Evolutionary conservation across 2,113 vertebrate species (phyloP), one percentile per base, ranked within the genome.

Genomic region (Illadopsis cleaveri): DNA sequence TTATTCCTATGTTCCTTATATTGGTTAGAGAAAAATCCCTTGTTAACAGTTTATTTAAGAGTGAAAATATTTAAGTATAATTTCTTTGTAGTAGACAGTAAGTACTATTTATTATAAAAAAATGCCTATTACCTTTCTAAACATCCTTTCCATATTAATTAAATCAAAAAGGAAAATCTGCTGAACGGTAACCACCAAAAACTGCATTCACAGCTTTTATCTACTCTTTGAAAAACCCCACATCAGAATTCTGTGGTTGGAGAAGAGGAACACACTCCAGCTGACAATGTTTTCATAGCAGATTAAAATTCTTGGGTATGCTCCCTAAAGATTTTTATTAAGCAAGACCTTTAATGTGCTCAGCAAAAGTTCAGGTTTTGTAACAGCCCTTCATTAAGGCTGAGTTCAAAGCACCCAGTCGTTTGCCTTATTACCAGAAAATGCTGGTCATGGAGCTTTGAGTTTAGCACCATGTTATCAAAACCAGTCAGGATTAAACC

Each of bases 401-500:
- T 64, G n/a, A 76, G 54, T 71, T 93, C 54, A 92, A 94, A 92
- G 72, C 47, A 93, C 30, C 6, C 33, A 71, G 54, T 16, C 66
- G n/a, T 94, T 91, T 96, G n/a, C 51, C 54, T 88, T 94, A 82
- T 37, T 70, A 89, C 66, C 31, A 82, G 50, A 51, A 83, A 82
- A 86, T 35, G 30, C 8, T 84, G 50, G 69, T 68, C 50, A 89
- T 57, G 44, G 7, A 54, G 57, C 61, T 93, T 79, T 94, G 62
- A 86, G 21, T 69, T 94, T 86, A 97, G 77, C 42, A 92, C n/a
- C 13, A 66, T 21, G 30, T 40, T 85, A 93, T 66, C 58, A 94
- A 96, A 96, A 93, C 0, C 82, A 89, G 38, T 35, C 38, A 84
- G 68, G 82, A 96, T 91, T 82, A 93, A 66, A 58, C 25, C 56